Base-by-base conservation (phyloP, 2,797 vertebrate species). In the Characodon lateralis region DNA sequence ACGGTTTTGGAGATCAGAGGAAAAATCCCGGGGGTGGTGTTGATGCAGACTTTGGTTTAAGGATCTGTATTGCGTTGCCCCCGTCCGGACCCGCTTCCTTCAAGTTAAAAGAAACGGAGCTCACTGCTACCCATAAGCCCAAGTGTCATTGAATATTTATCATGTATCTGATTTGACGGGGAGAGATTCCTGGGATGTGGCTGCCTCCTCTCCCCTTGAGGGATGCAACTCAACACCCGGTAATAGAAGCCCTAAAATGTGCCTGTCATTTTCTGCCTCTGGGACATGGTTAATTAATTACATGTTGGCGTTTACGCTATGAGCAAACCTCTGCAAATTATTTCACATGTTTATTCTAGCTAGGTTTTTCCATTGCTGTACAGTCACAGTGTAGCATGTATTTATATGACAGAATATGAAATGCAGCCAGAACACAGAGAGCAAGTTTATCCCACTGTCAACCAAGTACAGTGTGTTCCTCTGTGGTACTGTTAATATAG, bases 241-340 rank as follows among this genome's bases (percentile, higher is more conserved):
- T 94, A 95, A 95, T 93, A 93, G 92, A 93, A 95, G 91, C 91
- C 86, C 71, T 87, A 91, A 93, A 94, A 95, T 94, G 93, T 88
- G 94, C 89, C 92, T 94, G 93, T 94, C 94, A 92, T 94, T 90
- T 88, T 89, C 89, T 92, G 91, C 94, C 94, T 90, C 79, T 55
- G 88, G 93, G 94, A 94, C 92, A 92, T 94, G 91, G 89, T 95
- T 95, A 94, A 95, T 96, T 95, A 96, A 95, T 96, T 95, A 95
- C 90, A 94, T 43, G 79, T 92, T 89, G 81, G 85, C 78, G 84
- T 85, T 86, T 89, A 89, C 84, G 79, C 83, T 80, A 78, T 78
- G 81, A 83, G 81, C 85, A 89, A 90, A 87, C 83, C 74, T 82
- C 71, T 85, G 76, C 81, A 68, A 76, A 59, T 81, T 80, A 80